These are phyloP conservation scores for Operophtera brumata DNA, from an alignment of 2,888 invertebrate species.

Conservation along the genomic window DNA sequence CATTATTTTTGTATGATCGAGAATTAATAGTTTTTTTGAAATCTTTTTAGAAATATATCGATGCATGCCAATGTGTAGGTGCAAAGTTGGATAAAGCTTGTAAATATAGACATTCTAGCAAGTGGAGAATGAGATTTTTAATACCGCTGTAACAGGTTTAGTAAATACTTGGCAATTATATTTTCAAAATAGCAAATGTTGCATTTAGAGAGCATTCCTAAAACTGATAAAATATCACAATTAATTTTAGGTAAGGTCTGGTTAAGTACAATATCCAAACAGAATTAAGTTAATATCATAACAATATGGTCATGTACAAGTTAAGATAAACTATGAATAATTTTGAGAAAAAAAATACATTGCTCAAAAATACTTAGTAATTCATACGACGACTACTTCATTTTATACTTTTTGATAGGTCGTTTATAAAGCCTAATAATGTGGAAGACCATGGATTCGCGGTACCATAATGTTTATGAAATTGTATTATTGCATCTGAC, in stretches of 20 bases:
- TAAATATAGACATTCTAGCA: constrained; percentile 15
- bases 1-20: constrained; percentile 20
- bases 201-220: constrained; percentile 65
- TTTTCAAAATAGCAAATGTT: constrained; percentile 34
- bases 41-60: background rate
- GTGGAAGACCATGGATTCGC: constrained; percentile 59
- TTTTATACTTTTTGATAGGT: constrained; percentile 30
- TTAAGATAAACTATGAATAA: constrained; percentile 14
- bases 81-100: constrained; percentile 10
- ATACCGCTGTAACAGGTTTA: constrained; percentile 27
- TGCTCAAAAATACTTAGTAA: constrained; percentile 27
- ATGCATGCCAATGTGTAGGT: background rate
- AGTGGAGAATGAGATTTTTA: constrained; percentile 28
- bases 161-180: constrained; percentile 23
- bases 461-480: constrained; percentile 35
- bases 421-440: constrained; percentile 50
- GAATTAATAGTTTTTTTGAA: background rate
- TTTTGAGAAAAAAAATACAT: constrained; percentile 22
- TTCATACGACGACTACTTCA: constrained; percentile 12
- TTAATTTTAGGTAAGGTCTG: constrained; percentile 67
- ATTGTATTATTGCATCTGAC: constrained; percentile 51
- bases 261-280: constrained; percentile 68
- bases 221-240: constrained; percentile 73
- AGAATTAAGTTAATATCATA: constrained; percentile 41
- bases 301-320: constrained; percentile 60